Base-by-base conservation (phyloP, 2,113 vertebrate genomes). In the Macrotus californicus region DNA sequence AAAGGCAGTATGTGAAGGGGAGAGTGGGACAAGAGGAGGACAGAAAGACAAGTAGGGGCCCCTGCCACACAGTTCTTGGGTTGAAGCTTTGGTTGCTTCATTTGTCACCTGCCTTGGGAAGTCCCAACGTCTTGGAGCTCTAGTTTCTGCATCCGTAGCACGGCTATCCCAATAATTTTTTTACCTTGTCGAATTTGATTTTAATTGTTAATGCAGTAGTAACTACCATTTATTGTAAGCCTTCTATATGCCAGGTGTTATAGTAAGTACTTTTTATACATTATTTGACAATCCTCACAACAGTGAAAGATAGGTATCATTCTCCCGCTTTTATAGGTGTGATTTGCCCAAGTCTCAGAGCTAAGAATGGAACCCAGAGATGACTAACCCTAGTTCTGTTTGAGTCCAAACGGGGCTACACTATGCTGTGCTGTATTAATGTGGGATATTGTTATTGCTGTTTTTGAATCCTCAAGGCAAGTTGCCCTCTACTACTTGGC, bases 261-360 rank as follows among this genome's bases (percentile, higher is more conserved):
- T 79, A 67, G 39, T n/a, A 43, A 70, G 22, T 67, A 93, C 77
- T 95, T 96, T 93, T 92, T 26, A 85, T 39, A 18, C 59, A 18
- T 72, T 66, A 75, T 79, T 84, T 87, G 59, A 90, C 39, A 76
- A 39, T 83, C 24, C 59, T 89, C 46, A 31, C 52, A 76, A 15
- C 39, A 91, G 22, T 84, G 36, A 88, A 87, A 81, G 31, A 56
- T 0, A 48, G 43, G 7, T 70, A 50, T 56, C 36, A n/a, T 93
- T 94, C 61, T 86, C 54, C 36, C 34, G 24, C 72, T 91, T 88
- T 92, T 56, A 56, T 15, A 82, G 52, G 39, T 91, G 54, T 89
- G 43, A 73, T 72, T 36, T 96, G 48, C 15, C 59, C 54, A 91
- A 93, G 59, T 56, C 52, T 83, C 41, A 82, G 54, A 82, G 69